phyloP scores from a whole-genome alignment of 2,888 invertebrate species.

The Resseliella maxima region DNA sequence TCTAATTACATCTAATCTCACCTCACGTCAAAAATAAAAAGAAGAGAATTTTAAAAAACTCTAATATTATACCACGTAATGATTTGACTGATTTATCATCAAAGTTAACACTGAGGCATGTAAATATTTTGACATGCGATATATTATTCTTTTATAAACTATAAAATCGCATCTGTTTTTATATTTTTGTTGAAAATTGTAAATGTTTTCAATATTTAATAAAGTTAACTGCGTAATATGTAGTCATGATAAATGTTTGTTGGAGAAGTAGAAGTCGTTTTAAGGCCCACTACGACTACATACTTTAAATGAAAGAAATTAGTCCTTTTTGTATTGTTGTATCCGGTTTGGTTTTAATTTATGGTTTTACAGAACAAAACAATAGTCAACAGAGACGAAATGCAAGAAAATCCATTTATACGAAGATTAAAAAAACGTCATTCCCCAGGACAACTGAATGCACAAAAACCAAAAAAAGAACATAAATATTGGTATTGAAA shows the following conservation, averaged over 20 bases:
- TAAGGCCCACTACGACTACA: background rate
- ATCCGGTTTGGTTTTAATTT: conserved; percentile 41
- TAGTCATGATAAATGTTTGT: background rate
- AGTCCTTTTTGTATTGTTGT: conserved; percentile 35
- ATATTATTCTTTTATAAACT: no score
- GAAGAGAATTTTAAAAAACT: no score
- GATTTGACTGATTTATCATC: no score
- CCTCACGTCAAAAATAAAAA: background rate
- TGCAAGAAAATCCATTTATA: background rate
- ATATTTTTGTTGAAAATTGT: no score
- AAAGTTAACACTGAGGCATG: no score
- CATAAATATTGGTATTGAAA: conserved; percentile 23
- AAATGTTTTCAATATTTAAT: no score
- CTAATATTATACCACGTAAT: no score
- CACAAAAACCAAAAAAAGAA: conserved; percentile 8
- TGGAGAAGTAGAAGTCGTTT: background rate
- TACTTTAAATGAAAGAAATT: conserved; percentile 18
- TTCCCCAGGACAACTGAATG: conserved; percentile 7
- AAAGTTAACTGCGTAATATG: no score
- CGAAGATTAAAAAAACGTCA: background rate
- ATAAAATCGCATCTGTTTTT: no score
- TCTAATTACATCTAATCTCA: background rate
- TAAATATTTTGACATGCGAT: no score
- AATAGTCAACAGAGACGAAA: background rate
- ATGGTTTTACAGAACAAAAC: background rate